Base-by-base conservation (phyloP, 2,888 invertebrate species). In the Alitta virens region DNA sequence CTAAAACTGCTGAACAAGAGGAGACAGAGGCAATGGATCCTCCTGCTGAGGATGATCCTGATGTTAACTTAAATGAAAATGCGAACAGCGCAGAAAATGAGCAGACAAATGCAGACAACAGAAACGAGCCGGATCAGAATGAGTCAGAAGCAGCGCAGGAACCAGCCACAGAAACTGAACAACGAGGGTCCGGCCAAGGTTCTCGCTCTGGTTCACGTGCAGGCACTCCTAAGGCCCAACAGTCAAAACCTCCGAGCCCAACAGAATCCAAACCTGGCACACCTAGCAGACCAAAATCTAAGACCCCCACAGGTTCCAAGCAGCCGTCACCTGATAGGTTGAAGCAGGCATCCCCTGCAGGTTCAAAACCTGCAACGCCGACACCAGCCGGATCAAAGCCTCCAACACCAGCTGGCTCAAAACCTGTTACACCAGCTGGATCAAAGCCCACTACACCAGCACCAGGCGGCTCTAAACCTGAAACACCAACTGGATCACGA, bases 141-240 rank as follows among this genome's bases (percentile, higher is more conserved):
- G n/a, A 27, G 27, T 2, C 46, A 18, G n/a, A 50, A 50, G 50
- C 9, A 50, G 50, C 14, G 9, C 50, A 50, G 21, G 50, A 50
- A 50, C 50, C 12, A 50, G 18, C 50, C 26, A 43, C 9, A 9
- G 57, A n/a, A n/a, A n/a, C n/a, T n/a, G n/a, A n/a, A n/a, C n/a
- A 33, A 18, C 18, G 21, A 50, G 50, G 18, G 9, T n/a, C n/a
- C n/a, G n/a, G n/a, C n/a, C n/a, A n/a, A n/a, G n/a, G n/a, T n/a
- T n/a, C n/a, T n/a, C n/a, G n/a, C n/a, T 12, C 18, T 51, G 58
- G 58, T 9, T 58, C 58, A 23, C 52, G 53, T 26, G 52, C 60
- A 53, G 53, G 21, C 1, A 53, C 60, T 33, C 60, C 60, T 9
- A 25, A 16, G 18, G 33, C 52, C 25, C 24, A 14, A 38, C 3